A percentile compares a stretch with the other conserved stretches of the same genome.
phyloP scores from a whole-genome alignment of 2,888 invertebrate genomes.

The Mythimna albipuncta region DNA sequence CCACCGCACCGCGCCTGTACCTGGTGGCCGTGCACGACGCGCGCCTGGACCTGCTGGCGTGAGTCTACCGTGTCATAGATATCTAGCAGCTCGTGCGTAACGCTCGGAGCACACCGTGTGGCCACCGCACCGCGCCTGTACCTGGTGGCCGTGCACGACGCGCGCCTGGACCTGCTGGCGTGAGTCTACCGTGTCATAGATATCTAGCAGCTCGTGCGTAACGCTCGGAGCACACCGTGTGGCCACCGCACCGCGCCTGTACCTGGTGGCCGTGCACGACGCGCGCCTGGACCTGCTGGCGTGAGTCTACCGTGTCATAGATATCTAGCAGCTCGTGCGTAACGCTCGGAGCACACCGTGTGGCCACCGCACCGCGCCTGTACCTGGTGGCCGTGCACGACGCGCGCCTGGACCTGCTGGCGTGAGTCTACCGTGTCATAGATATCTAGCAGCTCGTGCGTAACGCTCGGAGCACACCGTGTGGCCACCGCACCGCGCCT shows the following conservation, averaged over 20 bases:
- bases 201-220: neutral
- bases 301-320: constrained; percentile 58
- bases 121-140: constrained; percentile 90
- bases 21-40: constrained; percentile 72
- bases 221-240: no score
- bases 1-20: constrained; percentile 90
- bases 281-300: constrained; percentile 65
- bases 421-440: constrained; percentile 61
- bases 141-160: constrained; percentile 73
- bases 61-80: constrained; percentile 40
- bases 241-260: constrained; percentile 89
- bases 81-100: neutral
- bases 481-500: constrained; percentile 89
- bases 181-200: constrained; percentile 51
- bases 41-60: constrained; percentile 68
- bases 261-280: constrained; percentile 73
- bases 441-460: neutral
- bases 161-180: constrained; percentile 67
- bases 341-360: no score
- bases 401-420: constrained; percentile 64
- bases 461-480: no score
- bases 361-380: constrained; percentile 89
- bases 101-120: no score
- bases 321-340: neutral
- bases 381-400: constrained; percentile 74